phyloP scores from a whole-genome alignment of 2,888 invertebrate species.

The Conops quadrifasciatus region DNA sequence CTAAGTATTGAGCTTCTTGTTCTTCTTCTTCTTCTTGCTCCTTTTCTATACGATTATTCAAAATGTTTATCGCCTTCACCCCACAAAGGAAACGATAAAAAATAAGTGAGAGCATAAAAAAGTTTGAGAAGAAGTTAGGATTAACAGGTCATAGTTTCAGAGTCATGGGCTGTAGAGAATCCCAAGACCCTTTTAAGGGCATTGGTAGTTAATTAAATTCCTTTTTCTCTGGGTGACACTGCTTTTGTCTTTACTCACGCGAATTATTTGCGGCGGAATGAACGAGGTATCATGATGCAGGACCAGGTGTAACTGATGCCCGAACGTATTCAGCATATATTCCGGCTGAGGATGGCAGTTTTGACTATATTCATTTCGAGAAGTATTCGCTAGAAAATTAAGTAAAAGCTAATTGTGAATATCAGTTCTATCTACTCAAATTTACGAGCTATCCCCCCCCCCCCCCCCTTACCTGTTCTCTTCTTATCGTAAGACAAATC shows the following conservation, averaged over 20 bases:
- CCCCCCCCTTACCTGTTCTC: no score
- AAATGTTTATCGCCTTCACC: constrained; percentile 67
- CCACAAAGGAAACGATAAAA: background rate
- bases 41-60: constrained; percentile 67
- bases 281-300: constrained; percentile 62
- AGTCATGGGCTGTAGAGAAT: no score
- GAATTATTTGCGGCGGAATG: constrained; percentile 57
- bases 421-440: no score
- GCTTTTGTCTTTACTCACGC: constrained; percentile 46
- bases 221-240: background rate
- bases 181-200: no score
- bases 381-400: no score
- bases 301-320: constrained; percentile 61
- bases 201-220: no score
- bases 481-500: no score
- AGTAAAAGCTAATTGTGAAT: no score
- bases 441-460: no score
- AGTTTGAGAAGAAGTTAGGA: no score
- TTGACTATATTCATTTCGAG: constrained; percentile 70
- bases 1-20: constrained; percentile 64
- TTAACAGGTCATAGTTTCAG: no score
- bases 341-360: constrained; percentile 79
- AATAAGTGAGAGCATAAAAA: background rate
- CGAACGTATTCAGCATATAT: constrained; percentile 75
- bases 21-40: constrained; percentile 61